Conservation (phyloP, 1,140 invertebrate species). For the Kradibia gibbosae region DNA sequence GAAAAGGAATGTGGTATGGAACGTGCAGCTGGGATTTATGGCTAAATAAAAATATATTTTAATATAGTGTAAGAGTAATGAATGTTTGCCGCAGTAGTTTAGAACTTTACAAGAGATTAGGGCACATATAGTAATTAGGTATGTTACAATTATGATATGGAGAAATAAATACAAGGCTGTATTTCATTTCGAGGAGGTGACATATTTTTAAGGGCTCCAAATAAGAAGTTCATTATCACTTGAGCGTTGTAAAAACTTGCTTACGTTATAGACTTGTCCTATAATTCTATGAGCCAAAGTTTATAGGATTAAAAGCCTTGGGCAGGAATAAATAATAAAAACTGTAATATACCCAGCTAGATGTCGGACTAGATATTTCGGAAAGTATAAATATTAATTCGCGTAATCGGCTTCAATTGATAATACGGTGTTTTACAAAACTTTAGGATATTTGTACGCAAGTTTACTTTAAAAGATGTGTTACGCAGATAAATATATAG, state of each 20-base stretch:
- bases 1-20: neutral
- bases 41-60: neutral
- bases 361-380: neutral
- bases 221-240: too few species aligned
- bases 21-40: neutral
- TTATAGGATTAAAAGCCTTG: too few species aligned
- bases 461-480: neutral
- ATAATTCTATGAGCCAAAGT: too few species aligned
- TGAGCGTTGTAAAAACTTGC: too few species aligned
- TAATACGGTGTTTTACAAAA: neutral
- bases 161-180: too few species aligned
- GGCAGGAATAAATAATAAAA: neutral
- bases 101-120: neutral
- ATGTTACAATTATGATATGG: neutral
- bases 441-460: neutral
- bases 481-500: too few species aligned
- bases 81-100: neutral
- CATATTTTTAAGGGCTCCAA: too few species aligned
- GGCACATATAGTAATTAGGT: neutral
- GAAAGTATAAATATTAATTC: neutral
- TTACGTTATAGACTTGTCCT: too few species aligned
- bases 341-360: neutral
- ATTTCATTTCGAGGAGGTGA: too few species aligned
- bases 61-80: neutral
- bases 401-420: neutral